Percentiles rank a stretch among this genome's conserved stretches.
Conservation (phyloP, 2,113 vertebrate species). For the Clarias batrachus region DNA sequence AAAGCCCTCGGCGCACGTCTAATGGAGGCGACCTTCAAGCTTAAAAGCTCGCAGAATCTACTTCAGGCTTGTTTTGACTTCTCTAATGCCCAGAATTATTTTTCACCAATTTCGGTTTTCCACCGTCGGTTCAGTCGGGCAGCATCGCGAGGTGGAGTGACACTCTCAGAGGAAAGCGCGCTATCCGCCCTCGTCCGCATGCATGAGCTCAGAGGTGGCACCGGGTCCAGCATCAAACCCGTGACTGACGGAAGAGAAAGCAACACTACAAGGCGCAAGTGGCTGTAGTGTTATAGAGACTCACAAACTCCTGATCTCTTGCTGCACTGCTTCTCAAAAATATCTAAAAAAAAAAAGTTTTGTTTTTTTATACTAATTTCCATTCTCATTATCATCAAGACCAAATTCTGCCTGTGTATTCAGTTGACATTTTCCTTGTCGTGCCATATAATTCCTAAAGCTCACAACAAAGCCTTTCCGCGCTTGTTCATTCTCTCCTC, state of each 20-base stretch:
- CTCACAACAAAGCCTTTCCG: neutral
- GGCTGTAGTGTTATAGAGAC: neutral
- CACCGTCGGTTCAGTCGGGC: neutral
- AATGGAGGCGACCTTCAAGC: conserved; percentile 20
- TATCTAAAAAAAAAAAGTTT: neutral
- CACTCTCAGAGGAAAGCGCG: neutral
- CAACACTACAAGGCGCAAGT: neutral
- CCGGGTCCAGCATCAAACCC: neutral
- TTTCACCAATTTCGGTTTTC: neutral
- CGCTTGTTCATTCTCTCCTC: neutral
- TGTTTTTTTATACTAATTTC: neutral
- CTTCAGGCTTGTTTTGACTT: conserved; percentile 20
- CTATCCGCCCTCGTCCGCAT: neutral
- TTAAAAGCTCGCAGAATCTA: conserved; percentile 26
- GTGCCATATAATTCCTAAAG: neutral
- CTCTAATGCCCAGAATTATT: neutral
- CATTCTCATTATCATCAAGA: neutral
- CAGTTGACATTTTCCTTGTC: neutral
- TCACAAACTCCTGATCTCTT: neutral
- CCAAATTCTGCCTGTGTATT: neutral
- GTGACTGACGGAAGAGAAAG: neutral
- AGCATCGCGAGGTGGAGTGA: neutral
- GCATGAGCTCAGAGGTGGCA: neutral
- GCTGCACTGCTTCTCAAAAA: neutral
- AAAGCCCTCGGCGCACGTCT: conserved; percentile 4